Evolutionary conservation across 2,888 invertebrate genomes (phyloP).

Genomic region (Smittia aterrima): DNA sequence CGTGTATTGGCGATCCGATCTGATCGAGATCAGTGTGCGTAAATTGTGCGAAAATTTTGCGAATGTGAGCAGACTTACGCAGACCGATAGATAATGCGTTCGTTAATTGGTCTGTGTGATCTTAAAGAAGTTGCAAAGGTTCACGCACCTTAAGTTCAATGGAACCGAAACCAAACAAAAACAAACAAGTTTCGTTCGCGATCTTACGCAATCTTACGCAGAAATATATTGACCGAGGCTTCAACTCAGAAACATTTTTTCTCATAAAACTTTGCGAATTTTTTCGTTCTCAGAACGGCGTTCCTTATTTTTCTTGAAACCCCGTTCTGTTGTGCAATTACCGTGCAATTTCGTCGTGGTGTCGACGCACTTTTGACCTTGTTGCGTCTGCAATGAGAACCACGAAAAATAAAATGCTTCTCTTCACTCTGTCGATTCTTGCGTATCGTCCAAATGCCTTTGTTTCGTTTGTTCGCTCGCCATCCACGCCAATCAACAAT

Average conservation of each 20-base stretch:
- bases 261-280: too few relatives aligned
- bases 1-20: neutral
- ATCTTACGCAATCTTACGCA: neutral
- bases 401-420: neutral
- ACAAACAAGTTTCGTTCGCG: neutral
- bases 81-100: conserved; percentile 9
- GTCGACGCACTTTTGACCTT: conserved; percentile 40
- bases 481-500: conserved; percentile 31
- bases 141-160: conserved; percentile 29
- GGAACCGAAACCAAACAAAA: conserved; percentile 27
- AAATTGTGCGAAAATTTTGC: neutral
- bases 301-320: neutral
- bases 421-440: conserved; percentile 19
- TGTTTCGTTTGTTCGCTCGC: neutral
- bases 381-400: conserved; percentile 28
- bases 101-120: conserved; percentile 6
- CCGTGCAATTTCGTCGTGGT: neutral
- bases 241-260: too few relatives aligned
- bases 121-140: neutral
- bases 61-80: conserved; percentile 4
- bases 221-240: neutral
- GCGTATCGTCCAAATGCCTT: conserved; percentile 38
- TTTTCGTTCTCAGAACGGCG: neutral
- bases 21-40: conserved; percentile 25
- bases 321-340: neutral